Evolutionary conservation across 2,797 vertebrate genomes (phyloP), one percentile per base, ranked within the genome.

Genomic region (Merluccius polli): DNA sequence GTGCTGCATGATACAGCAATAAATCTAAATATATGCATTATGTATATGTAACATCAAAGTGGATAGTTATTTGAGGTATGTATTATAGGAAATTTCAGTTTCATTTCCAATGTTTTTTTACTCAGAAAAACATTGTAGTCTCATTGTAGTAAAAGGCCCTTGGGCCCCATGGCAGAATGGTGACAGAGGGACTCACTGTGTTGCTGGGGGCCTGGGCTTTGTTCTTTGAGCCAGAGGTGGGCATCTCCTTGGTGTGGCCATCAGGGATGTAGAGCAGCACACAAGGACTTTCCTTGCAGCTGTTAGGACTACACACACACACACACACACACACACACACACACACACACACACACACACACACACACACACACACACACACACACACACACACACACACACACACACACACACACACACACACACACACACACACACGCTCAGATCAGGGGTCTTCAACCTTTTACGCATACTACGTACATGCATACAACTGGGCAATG

Each of bases 211-310:
- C 71, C 89, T 95, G 95, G 82, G 82, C 91, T 91, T 97, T 99
- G 83, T 89, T 92, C 90, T 99, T 99, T 79, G 98, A 98, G 24
- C 98, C 98, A 59, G 95, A 95, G 0, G 96, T 99, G 35, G 98
- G 98, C 98, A 99, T 98, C 85, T 99, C 98, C 86, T 99, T 99
- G 48, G 95, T 96, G 84, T 99, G 98, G 7, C 98, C 98, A 76
- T 99, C 98, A 76, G 98, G 98, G 80, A 99, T 97, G 83, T 96
- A 97, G 85, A 99, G 91, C 84, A 99, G 90, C 85, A 99, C 88
- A 81, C 97, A 99, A 0, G 98, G 97, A 63, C 97, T 95, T 65
- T 98, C 97, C 92, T 93, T 96, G 89, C 98, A 99, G 91, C 97
- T 99, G 85, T 98, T 93, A 5, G 97, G 97, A 79, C 98, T 99